phyloP scores from a whole-genome alignment of 2,888 invertebrate species.

The Odontocolon sp. region DNA sequence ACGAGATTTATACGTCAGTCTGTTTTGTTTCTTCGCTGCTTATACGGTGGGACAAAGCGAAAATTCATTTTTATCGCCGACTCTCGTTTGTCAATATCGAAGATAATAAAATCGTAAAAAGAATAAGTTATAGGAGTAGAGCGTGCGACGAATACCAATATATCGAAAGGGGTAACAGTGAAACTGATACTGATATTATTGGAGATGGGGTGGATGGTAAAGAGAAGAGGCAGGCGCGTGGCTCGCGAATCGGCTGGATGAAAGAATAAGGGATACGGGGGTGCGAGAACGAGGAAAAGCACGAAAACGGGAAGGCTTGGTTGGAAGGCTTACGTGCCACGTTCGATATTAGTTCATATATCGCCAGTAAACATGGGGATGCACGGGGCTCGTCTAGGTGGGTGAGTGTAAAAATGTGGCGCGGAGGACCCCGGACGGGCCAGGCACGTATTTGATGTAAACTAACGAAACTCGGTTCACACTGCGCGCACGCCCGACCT shows the following conservation, averaged over 20 bases:
- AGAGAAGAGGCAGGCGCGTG: slow-evolving; percentile 1
- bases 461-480: slow-evolving; percentile 68
- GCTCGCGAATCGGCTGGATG: slow-evolving; percentile 24
- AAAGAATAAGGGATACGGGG: slow-evolving; percentile 1
- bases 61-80: background rate
- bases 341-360: slow-evolving; percentile 78
- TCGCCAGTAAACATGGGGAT: slow-evolving; percentile 70
- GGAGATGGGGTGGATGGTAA: background rate
- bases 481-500: slow-evolving; percentile 43
- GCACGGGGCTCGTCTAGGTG: background rate
- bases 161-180: slow-evolving; percentile 17
- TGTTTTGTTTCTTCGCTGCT: too few relatives aligned
- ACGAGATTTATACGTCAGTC: too few relatives aligned
- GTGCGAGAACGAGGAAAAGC: slow-evolving; percentile 22
- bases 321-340: slow-evolving; percentile 70
- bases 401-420: slow-evolving; percentile 40
- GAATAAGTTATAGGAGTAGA: slow-evolving; percentile 2
- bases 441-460: slow-evolving; percentile 77
- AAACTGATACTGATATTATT: slow-evolving; percentile 4
- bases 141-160: slow-evolving; percentile 24
- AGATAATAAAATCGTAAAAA: slow-evolving; percentile 18
- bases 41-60: too few relatives aligned
- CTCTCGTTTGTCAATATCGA: slow-evolving; percentile 17
- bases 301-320: slow-evolving; percentile 4
- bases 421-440: slow-evolving; percentile 48